A percentile compares a stretch with the other conserved stretches of the same genome.
phyloP scores from a whole-genome alignment of 2,797 vertebrate genomes.

The Pipistrellus nathusii region DNA sequence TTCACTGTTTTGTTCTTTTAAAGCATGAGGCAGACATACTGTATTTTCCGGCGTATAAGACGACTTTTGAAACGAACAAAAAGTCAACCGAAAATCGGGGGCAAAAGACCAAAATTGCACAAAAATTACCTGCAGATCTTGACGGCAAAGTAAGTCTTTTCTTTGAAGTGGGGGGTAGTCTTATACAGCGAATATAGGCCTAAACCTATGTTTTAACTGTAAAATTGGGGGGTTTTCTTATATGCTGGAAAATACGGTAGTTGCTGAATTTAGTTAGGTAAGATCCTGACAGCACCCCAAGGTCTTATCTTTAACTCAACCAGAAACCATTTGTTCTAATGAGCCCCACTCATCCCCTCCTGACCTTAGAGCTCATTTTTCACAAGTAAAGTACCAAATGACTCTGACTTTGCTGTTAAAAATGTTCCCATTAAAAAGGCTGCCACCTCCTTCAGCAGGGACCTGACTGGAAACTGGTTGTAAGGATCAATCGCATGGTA shows the following conservation, averaged over 20 bases:
- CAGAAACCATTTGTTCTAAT: conserved; percentile 88
- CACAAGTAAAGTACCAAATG: conserved; percentile 80
- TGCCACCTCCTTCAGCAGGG: conserved; percentile 36
- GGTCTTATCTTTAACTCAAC: conserved; percentile 84
- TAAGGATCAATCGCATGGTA: conserved; percentile 60
- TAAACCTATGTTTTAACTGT: too few relatives aligned
- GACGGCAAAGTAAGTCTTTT: too few relatives aligned
- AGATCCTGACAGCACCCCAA: conserved; percentile 85
- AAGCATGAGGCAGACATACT: conserved; percentile 82
- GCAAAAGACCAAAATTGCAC: too few relatives aligned
- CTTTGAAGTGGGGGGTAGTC: too few relatives aligned
- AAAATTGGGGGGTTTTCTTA: too few relatives aligned
- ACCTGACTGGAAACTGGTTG: not conserved
- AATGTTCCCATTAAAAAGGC: conserved; percentile 57
- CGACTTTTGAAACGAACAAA: too few relatives aligned
- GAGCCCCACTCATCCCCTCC: conserved; percentile 82
- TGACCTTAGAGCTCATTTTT: conserved; percentile 86
- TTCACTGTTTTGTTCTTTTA: conserved; percentile 82
- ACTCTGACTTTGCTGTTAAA: conserved; percentile 78
- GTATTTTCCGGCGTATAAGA: too few relatives aligned
- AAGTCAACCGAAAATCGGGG: too few relatives aligned
- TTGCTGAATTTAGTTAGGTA: conserved; percentile 86
- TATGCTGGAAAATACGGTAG: too few relatives aligned
- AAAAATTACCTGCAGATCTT: too few relatives aligned
- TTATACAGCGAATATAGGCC: too few relatives aligned